These are phyloP conservation scores for Lithobius niger DNA, from an alignment of 1,140 invertebrate species.

Conservation along the genomic window DNA sequence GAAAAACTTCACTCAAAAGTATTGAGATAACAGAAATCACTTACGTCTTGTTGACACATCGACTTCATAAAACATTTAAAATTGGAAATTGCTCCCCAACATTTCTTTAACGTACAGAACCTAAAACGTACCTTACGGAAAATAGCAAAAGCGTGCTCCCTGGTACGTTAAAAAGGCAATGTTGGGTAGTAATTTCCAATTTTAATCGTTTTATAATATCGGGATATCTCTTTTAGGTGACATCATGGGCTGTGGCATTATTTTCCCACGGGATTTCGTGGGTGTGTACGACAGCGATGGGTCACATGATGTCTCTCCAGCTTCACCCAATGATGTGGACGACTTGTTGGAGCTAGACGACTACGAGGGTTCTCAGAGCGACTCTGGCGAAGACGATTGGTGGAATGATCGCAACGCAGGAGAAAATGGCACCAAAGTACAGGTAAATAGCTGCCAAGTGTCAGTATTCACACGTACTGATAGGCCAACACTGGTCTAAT, in stretches of 20 bases:
- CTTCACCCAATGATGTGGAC: constrained; percentile 19
- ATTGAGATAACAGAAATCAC: no score
- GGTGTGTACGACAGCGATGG: constrained; percentile 30
- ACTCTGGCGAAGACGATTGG: constrained; percentile 33
- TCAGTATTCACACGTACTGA: no score
- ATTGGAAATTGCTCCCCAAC: no score
- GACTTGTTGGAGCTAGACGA: constrained; percentile 21
- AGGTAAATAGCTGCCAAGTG: constrained; percentile 19
- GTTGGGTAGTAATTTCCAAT: background rate
- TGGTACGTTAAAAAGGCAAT: no score
- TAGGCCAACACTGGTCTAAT: no score
- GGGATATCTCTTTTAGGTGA: constrained; percentile 30
- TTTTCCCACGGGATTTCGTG: constrained; percentile 39
- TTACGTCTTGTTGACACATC: no score
- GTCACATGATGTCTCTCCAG: constrained; percentile 20
- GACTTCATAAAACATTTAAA: no score
- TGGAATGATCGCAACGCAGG: constrained; percentile 23
- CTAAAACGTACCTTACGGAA: no score
- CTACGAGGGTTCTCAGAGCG: constrained; percentile 19
- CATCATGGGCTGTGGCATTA: constrained; percentile 44
- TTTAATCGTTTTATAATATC: no score
- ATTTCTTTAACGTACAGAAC: no score
- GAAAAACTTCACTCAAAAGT: no score
- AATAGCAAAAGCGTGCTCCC: no score
- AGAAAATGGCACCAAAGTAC: constrained; percentile 20